These are phyloP conservation scores for Ellobium chinense DNA, from an alignment of 2,888 invertebrate genomes.

Conservation along the genomic window DNA sequence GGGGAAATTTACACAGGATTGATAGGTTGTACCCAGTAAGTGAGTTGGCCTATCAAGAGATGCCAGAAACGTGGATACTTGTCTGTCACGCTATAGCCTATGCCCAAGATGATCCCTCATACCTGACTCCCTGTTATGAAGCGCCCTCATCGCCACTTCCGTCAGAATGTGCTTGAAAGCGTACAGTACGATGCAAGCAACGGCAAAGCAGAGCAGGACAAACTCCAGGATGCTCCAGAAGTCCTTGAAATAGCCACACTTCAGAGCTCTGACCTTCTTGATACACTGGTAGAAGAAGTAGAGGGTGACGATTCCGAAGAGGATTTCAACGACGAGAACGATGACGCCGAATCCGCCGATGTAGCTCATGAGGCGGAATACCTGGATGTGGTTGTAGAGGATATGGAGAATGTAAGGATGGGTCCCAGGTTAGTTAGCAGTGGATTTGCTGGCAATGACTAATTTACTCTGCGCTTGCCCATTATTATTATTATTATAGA, in stretches of 20 bases:
- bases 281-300: conserved; percentile 79
- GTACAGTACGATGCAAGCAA: conserved; percentile 78
- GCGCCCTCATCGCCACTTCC: conserved; percentile 70
- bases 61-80: too few species aligned
- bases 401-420: too few species aligned
- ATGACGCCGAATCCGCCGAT: conserved; percentile 78
- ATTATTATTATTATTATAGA: too few species aligned
- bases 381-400: too few species aligned
- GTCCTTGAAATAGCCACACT: conserved; percentile 76
- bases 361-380: conserved; percentile 78
- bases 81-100: background rate
- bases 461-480: too few species aligned
- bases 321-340: conserved; percentile 77
- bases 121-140: conserved; percentile 75
- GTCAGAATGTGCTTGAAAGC: conserved; percentile 77
- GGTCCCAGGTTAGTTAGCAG: too few species aligned
- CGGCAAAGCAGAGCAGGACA: conserved; percentile 76
- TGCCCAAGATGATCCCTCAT: background rate
- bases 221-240: conserved; percentile 80
- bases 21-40: too few species aligned
- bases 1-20: too few species aligned
- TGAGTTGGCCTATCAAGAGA: too few species aligned
- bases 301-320: conserved; percentile 78
- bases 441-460: too few species aligned
- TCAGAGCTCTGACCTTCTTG: conserved; percentile 72